phyloP scores from a whole-genome alignment of 2,888 invertebrate species.

The Sepioteuthis lessoniana region DNA sequence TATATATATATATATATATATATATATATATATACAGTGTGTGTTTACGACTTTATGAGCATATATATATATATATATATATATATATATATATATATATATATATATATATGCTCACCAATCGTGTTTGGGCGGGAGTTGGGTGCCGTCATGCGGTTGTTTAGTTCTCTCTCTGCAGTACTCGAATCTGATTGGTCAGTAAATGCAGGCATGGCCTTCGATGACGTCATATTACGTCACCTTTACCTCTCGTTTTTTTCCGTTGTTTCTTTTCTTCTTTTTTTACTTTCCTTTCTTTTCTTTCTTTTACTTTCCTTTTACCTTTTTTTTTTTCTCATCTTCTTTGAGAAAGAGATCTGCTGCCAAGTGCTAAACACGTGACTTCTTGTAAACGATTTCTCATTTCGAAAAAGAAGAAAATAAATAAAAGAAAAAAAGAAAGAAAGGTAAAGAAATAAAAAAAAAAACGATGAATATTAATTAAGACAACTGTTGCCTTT shows the following conservation, averaged over 20 bases:
- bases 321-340: no score
- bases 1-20: not conserved
- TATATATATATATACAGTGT: not conserved
- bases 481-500: no score
- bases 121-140: not conserved
- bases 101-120: not conserved
- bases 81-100: not conserved
- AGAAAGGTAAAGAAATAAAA: no score
- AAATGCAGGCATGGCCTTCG: conserved; percentile 18
- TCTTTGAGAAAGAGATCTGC: no score
- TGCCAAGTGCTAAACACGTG: no score
- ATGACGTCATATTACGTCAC: conserved; percentile 17
- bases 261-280: no score
- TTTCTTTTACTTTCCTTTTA: not conserved
- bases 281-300: not conserved
- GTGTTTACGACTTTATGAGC: no score
- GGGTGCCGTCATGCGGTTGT: conserved; percentile 14
- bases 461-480: no score
- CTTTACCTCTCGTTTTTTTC: not conserved
- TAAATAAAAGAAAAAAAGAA: no score
- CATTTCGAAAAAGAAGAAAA: no score
- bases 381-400: no score
- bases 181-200: not conserved
- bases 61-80: not conserved
- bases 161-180: not conserved